Conservation (phyloP, 2,113 vertebrate species). For the Etheostoma spectabile region DNA sequence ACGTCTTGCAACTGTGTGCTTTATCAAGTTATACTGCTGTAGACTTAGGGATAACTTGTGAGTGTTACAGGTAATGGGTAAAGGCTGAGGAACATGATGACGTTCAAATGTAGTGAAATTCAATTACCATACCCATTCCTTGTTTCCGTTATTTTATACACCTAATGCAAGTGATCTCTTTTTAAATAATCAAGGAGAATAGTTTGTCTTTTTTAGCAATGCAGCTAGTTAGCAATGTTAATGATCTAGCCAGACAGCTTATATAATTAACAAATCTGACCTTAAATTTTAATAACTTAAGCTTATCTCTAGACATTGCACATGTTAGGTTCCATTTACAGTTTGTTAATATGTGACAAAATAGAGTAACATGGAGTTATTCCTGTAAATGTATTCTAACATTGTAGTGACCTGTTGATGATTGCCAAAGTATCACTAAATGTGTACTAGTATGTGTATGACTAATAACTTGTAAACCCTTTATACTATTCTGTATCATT, state of each 20-base stretch:
- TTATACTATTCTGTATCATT: no score
- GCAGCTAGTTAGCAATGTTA: neutral
- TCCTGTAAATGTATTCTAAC: no score
- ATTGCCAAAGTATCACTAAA: no score
- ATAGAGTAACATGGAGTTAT: no score
- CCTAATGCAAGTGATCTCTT: neutral
- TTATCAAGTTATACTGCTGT: no score
- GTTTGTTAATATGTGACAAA: neutral
- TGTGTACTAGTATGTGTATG: no score
- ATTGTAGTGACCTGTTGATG: no score
- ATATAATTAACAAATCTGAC: neutral
- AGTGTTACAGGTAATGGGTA: neutral
- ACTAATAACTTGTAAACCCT: no score
- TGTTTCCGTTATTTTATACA: neutral
- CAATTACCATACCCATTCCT: neutral
- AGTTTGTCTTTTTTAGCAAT: neutral
- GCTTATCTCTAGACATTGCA: neutral
- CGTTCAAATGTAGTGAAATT: neutral
- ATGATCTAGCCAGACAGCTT: neutral
- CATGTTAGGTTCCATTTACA: neutral
- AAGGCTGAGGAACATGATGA: neutral
- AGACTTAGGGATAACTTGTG: no score
- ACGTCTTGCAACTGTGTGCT: neutral
- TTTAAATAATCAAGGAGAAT: neutral
- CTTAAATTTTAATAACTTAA: neutral